These are phyloP conservation scores for Euleptes europaea DNA, from an alignment of 2,113 vertebrate species.

Conservation along the genomic window DNA sequence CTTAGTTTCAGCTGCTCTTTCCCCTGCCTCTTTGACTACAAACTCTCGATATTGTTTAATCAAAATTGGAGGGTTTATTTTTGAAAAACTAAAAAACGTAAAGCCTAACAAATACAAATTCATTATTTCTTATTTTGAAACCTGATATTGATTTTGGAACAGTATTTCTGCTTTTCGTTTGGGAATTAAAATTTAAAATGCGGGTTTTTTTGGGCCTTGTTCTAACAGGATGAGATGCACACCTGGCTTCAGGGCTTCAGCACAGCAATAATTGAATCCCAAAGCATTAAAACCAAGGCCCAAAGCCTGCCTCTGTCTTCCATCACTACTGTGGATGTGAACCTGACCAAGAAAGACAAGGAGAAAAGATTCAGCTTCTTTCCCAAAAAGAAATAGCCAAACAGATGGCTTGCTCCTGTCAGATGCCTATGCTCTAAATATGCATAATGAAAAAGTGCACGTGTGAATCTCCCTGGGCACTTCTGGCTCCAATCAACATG, in stretches of 20 bases:
- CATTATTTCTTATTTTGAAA: not conserved
- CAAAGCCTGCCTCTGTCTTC: slow-evolving; percentile 86
- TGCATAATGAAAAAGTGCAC: slow-evolving; percentile 1
- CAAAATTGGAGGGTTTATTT: not conserved
- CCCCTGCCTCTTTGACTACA: not conserved
- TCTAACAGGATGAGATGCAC: slow-evolving; percentile 87
- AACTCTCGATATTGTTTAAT: not conserved
- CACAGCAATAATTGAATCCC: slow-evolving; percentile 78
- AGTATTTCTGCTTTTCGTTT: not conserved
- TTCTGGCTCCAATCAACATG: not conserved
- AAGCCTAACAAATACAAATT: not conserved
- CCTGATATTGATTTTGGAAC: not conserved
- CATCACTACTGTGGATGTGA: slow-evolving; percentile 65
- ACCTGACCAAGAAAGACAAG: slow-evolving; percentile 82
- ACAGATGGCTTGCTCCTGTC: not conserved
- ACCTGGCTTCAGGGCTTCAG: slow-evolving; percentile 87
- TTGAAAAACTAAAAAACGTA: not conserved
- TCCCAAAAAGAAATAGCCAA: slow-evolving; percentile 89
- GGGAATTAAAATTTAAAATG: not conserved
- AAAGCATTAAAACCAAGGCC: slow-evolving; percentile 73
- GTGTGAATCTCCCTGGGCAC: not conserved
- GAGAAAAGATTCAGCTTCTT: slow-evolving; percentile 91
- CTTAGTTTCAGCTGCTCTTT: not conserved
- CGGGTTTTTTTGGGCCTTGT: accelerated
- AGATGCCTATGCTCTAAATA: not conserved